Evolutionary conservation across 2,113 vertebrate genomes (phyloP).

Genomic region (Shinisaurus crocodilurus): DNA sequence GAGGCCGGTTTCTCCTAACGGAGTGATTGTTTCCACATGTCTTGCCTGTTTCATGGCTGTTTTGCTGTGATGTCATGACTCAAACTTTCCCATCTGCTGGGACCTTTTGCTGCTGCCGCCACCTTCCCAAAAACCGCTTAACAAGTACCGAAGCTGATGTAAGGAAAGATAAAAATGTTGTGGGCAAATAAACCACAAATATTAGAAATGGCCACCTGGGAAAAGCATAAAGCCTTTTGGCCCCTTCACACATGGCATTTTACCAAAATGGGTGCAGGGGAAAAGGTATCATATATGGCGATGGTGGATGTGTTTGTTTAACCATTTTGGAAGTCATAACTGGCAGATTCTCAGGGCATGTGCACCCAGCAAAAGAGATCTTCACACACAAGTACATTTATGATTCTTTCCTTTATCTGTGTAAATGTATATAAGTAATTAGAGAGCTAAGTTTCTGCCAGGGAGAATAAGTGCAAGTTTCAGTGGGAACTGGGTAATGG

Average conservation of each 20-base stretch:
- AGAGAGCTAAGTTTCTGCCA: neutral
- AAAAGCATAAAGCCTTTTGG: neutral
- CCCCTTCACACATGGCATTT: neutral
- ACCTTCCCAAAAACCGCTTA: conserved; percentile 46
- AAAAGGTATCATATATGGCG: neutral
- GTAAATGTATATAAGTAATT: neutral
- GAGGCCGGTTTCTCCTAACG: conserved; percentile 37
- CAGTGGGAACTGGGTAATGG: neutral
- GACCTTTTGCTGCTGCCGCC: conserved; percentile 20
- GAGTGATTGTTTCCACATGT: conserved; percentile 66
- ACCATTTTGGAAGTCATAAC: neutral
- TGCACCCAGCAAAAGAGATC: neutral
- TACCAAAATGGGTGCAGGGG: neutral
- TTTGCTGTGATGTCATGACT: conserved; percentile 52
- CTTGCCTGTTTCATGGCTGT: conserved; percentile 19
- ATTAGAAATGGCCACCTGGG: neutral
- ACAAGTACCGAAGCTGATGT: neutral
- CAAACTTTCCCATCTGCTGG: conserved; percentile 50
- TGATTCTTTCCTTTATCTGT: neutral
- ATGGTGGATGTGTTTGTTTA: too few relatives aligned
- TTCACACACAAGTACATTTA: neutral
- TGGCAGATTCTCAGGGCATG: neutral
- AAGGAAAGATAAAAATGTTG: neutral
- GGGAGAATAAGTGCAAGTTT: neutral
- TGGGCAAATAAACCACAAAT: neutral